Evolutionary conservation across 2,797 vertebrate species (phyloP), one percentile per base, ranked within the genome.

Genomic region (Coluber constrictor): DNA sequence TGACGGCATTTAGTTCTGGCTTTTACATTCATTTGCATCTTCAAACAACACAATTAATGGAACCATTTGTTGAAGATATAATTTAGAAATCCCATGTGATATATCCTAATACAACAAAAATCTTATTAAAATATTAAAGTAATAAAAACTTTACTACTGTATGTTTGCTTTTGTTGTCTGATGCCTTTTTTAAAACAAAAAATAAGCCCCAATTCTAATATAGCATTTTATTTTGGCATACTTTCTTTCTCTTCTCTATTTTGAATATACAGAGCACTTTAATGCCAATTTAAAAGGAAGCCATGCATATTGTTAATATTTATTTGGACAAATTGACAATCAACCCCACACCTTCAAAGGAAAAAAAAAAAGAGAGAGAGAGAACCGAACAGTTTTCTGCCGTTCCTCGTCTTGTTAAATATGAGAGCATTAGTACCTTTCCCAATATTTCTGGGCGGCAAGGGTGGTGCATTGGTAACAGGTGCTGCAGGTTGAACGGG

Each of bases 401-500:
- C 20, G 47, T 47, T 70, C 13, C 7, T 2, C 15, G 1, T 18
- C 29, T 23, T 90, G 8, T 6, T 88, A 32, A 23, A 5, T 1
- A 25, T 2, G 54, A 88, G 0, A 0, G 2, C 2, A 32, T n/a
- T 27, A 15, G 23, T 98, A 98, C 98, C 98, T 98, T 98, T 99
- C 98, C 98, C 98, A 56, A 99, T 95, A 93, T 99, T 99, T 96
- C 99, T 98, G 0, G 99, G 99, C 23, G 99, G 99, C 89, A 99
- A 97, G 0, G 99, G 99, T 3, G 99, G 99, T 15, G 97, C 98
- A 0, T 95, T 97, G 79, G 97, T 95, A 90, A 96, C 87, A 27
- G 98, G 97, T 5, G 97, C 96, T 3, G 95, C 74, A 0, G 98
- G 92, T 94, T 97, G 98, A 87, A 95, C 37, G 0, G 98, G 94